These are phyloP conservation scores for Smutsia gigantea DNA, from an alignment of 2,797 vertebrate species.

Conservation along the genomic window DNA sequence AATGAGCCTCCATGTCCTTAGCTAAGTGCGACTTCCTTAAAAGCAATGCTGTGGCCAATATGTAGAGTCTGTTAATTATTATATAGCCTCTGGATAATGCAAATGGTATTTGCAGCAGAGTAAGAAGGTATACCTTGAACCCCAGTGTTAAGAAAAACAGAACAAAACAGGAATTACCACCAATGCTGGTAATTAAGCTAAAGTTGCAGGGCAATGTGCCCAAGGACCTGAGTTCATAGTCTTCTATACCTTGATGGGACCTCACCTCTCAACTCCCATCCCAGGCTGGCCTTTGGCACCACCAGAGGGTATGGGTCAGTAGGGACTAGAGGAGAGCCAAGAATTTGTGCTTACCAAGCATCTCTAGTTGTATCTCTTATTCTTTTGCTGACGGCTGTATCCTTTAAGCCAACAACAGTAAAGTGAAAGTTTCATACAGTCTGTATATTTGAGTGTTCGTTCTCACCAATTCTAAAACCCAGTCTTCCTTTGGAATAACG, in stretches of 20 bases:
- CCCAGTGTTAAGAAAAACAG: neutral
- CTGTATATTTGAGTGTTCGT: neutral
- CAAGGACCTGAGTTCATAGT: neutral
- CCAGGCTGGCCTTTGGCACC: neutral
- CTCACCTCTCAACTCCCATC: neutral
- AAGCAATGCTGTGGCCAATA: neutral
- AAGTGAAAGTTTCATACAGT: neutral
- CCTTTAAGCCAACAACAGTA: neutral
- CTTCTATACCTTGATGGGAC: neutral
- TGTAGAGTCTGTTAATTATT: neutral
- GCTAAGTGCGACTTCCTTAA: neutral
- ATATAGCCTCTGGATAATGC: neutral
- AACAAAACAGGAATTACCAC: neutral
- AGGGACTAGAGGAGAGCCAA: neutral
- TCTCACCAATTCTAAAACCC: neutral
- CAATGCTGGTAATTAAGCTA: neutral
- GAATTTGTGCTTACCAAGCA: neutral
- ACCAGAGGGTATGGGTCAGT: neutral
- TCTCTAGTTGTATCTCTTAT: neutral
- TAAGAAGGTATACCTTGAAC: neutral
- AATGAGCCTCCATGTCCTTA: neutral
- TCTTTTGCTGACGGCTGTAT: neutral
- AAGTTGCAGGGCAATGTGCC: neutral
- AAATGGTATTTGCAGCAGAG: neutral
- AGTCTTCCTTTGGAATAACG: neutral